Conservation (phyloP, 2,113 vertebrate genomes). For the Fukomys damarensis region DNA sequence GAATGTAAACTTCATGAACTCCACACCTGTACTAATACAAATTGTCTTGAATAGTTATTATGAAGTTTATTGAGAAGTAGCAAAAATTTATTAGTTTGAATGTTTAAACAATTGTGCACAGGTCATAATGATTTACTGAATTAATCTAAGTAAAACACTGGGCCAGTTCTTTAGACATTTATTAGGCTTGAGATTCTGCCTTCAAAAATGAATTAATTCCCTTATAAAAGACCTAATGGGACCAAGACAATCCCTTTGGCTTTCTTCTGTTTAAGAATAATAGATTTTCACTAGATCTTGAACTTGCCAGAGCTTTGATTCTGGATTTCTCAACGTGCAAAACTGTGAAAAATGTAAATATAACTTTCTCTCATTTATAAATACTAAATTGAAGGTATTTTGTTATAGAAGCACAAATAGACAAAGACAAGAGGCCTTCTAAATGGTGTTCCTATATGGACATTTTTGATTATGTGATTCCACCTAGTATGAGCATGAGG, state of each 20-base stretch:
- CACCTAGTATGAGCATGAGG: background rate
- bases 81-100: background rate
- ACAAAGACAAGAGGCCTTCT: background rate
- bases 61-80: background rate
- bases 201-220: background rate
- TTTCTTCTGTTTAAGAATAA: background rate
- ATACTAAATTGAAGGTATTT: fast-evolving
- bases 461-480: background rate
- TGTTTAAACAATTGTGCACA: background rate
- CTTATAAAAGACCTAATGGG: background rate
- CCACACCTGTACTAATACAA: background rate
- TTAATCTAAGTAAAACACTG: slow-evolving; percentile 2
- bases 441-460: background rate
- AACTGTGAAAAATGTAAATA: background rate
- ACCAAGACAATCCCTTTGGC: background rate
- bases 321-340: background rate
- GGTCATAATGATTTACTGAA: background rate
- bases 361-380: background rate
- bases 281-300: background rate
- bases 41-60: background rate
- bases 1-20: background rate
- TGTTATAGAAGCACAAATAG: background rate
- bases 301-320: background rate
- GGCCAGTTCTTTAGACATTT: background rate
- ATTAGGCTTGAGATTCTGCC: background rate